Percentiles rank a stretch among this genome's conserved stretches.
phyloP scores from a whole-genome alignment of 2,888 invertebrate genomes.

The Torymus auratus region DNA sequence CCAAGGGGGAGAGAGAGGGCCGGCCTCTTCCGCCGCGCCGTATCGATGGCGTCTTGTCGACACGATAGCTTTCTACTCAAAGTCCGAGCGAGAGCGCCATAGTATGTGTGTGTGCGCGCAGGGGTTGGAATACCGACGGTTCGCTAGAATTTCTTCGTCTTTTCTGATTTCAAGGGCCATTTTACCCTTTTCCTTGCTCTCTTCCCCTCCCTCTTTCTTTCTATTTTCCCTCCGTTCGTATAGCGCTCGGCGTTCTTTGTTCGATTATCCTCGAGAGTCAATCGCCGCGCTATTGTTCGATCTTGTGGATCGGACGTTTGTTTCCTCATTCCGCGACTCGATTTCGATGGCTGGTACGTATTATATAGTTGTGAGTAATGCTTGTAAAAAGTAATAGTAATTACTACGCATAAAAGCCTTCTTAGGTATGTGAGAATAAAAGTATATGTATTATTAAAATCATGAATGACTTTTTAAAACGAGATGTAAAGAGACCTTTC shows the following conservation, averaged over 20 bases:
- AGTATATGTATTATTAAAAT: too few species aligned
- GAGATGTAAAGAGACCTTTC: too few species aligned
- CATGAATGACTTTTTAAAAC: too few species aligned
- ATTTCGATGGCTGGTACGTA: too few species aligned
- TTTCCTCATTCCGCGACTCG: constrained; percentile 4
- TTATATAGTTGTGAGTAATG: too few species aligned
- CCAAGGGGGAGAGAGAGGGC: background rate
- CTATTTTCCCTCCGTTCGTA: constrained; percentile 8
- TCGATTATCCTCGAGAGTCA: constrained; percentile 35
- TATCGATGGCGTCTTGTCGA: constrained; percentile 39
- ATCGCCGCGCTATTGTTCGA: constrained; percentile 31
- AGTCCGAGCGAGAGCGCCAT: background rate
- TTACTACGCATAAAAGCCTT: too few species aligned
- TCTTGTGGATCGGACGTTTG: constrained; percentile 13
- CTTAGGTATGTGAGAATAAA: too few species aligned
- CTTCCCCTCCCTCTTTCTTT: constrained; percentile 9
- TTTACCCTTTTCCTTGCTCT: constrained; percentile 23
- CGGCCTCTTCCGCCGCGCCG: background rate
- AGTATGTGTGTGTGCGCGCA: background rate
- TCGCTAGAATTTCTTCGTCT: constrained; percentile 41
- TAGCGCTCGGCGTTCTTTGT: constrained; percentile 24
- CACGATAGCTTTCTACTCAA: constrained; percentile 31
- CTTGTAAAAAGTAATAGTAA: too few species aligned
- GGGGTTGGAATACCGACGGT: constrained; percentile 31
- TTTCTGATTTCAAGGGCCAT: constrained; percentile 41